Percentiles rank a stretch among this genome's conserved stretches.
phyloP scores from a whole-genome alignment of 2,888 invertebrate genomes.

The Tetranychus piercei region DNA sequence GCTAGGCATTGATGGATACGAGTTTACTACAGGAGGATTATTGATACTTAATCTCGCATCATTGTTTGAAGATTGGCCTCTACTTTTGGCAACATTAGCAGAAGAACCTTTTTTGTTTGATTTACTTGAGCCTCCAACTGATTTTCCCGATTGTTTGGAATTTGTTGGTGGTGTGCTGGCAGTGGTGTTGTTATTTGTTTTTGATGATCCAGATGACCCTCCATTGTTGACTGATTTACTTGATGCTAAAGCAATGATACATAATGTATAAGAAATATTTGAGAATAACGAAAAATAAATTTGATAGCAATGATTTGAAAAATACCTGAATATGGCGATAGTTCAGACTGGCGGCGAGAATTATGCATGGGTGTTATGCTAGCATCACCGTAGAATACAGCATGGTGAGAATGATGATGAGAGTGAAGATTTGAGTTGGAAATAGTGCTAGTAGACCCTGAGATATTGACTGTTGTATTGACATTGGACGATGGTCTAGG shows the following conservation, averaged over 20 bases:
- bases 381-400: background rate
- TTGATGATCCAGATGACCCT: background rate
- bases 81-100: background rate
- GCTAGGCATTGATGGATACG: background rate
- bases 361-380: background rate
- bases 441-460: background rate
- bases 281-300: background rate
- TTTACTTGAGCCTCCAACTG: background rate
- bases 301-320: background rate
- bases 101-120: background rate
- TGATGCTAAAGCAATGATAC: background rate
- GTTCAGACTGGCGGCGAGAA: background rate
- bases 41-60: background rate
- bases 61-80: background rate
- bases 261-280: too few relatives aligned
- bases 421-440: background rate
- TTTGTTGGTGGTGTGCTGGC: background rate
- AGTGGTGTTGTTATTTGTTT: background rate
- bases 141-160: background rate
- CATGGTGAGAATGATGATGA: background rate
- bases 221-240: background rate
- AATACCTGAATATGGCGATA: background rate
- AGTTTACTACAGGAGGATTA: background rate
- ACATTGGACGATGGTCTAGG: background rate
- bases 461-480: background rate